phyloP scores from a whole-genome alignment of 2,888 invertebrate species.

The Tetrapedia diversipes region DNA sequence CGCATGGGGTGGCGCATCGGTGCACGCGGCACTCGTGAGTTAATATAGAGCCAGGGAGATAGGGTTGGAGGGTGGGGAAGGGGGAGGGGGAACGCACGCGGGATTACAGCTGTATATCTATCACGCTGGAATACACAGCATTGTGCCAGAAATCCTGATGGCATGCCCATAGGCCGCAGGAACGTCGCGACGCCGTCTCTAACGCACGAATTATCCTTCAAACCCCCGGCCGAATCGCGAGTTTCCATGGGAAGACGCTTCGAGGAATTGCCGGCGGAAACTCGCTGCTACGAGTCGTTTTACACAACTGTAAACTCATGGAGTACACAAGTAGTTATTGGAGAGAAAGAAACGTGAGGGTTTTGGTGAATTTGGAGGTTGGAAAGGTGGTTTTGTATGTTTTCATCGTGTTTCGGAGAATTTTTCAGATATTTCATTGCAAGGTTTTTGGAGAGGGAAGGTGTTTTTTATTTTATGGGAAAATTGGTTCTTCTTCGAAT shows the following conservation, averaged over 20 bases:
- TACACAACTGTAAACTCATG: not conserved
- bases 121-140: slow-evolving; percentile 79
- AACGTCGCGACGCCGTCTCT: slow-evolving; percentile 53
- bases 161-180: slow-evolving; percentile 72
- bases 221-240: slow-evolving; percentile 33
- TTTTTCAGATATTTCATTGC: too few species aligned
- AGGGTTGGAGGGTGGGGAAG: slow-evolving; percentile 25
- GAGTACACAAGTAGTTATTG: too few species aligned
- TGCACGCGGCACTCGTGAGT: slow-evolving; percentile 67
- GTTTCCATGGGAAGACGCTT: slow-evolving; percentile 2
- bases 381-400: too few species aligned
- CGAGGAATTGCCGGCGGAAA: not conserved
- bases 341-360: too few species aligned
- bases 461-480: too few species aligned
- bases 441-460: too few species aligned
- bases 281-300: not conserved
- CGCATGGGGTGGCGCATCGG: slow-evolving; percentile 42
- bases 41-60: slow-evolving; percentile 69
- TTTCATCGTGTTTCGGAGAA: too few species aligned
- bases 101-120: slow-evolving; percentile 79
- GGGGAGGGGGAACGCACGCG: slow-evolving; percentile 55
- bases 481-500: too few species aligned
- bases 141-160: slow-evolving; percentile 79
- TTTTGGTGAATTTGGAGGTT: too few species aligned
- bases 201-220: slow-evolving; percentile 73